Evolutionary conservation across 2,888 invertebrate species (phyloP).

Genomic region (Drosophila nr. perissopoda): DNA sequence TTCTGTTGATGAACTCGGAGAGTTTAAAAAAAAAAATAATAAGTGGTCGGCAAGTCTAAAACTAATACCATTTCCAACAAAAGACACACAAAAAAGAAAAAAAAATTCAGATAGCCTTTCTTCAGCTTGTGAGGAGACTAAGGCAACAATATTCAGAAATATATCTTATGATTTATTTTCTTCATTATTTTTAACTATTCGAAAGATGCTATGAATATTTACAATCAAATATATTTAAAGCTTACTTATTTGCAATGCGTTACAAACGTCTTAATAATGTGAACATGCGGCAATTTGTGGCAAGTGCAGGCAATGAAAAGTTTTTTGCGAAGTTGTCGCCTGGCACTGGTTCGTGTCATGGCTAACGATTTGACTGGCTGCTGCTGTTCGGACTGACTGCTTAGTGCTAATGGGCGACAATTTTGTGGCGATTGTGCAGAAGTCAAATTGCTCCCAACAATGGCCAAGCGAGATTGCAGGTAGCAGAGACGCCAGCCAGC

Average conservation of each 20-base stretch:
- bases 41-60: not conserved
- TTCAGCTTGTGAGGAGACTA: too few relatives aligned
- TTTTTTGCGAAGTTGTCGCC: slow-evolving; percentile 12
- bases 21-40: not conserved
- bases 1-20: not conserved
- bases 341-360: slow-evolving; percentile 50
- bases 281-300: not conserved
- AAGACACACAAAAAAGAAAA: not conserved
- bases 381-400: slow-evolving; percentile 31
- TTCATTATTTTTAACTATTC: not conserved
- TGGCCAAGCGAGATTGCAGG: slow-evolving; percentile 36
- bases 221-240: not conserved
- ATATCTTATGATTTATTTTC: not conserved
- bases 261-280: not conserved
- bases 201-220: not conserved
- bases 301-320: slow-evolving; percentile 2
- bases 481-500: slow-evolving; percentile 24
- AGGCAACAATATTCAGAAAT: not conserved
- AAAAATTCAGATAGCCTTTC: too few relatives aligned
- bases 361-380: slow-evolving; percentile 36
- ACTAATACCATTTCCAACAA: not conserved
- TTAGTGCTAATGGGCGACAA: slow-evolving; percentile 50
- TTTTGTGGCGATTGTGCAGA: slow-evolving; percentile 42
- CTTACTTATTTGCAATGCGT: not conserved
- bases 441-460: slow-evolving; percentile 49